Percentiles rank a stretch among this genome's conserved stretches.
Conservation (phyloP, 2,797 vertebrate species). For the Sebastes paucispinis region DNA sequence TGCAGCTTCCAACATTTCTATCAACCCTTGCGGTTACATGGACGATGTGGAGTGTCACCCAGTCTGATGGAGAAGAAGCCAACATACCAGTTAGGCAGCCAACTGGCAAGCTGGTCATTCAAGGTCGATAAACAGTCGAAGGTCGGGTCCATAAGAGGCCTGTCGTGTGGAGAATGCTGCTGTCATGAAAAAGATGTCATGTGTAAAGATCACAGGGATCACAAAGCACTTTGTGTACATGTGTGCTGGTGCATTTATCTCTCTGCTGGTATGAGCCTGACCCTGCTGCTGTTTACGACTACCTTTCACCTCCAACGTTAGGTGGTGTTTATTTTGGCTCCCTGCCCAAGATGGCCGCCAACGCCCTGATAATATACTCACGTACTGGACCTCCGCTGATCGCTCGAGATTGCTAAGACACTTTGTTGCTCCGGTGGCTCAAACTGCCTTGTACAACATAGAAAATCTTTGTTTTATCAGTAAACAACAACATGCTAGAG, state of each 20-base stretch:
- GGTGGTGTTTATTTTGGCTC: not conserved
- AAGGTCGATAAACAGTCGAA: slow-evolving; percentile 53
- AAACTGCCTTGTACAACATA: not conserved
- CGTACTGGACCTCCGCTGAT: not conserved
- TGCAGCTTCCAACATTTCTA: not conserved
- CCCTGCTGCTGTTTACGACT: not conserved
- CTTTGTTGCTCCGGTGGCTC: not conserved
- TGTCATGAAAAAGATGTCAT: slow-evolving; percentile 53
- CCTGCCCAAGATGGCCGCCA: not conserved
- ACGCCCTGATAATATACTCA: not conserved
- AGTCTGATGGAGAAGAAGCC: not conserved
- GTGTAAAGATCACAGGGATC: slow-evolving; percentile 30
- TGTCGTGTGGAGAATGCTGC: slow-evolving; percentile 51
- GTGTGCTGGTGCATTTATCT: not conserved
- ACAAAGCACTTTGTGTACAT: not conserved
- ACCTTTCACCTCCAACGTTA: not conserved
- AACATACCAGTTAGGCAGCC: not conserved
- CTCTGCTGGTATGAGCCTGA: not conserved
- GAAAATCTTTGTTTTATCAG: not conserved
- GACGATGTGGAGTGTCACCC: not conserved
- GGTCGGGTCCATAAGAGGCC: slow-evolving; percentile 43
- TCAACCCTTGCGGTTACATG: not conserved
- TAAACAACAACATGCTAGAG: slow-evolving; percentile 1
- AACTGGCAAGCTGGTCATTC: slow-evolving; percentile 1
- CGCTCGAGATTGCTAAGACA: not conserved